These are phyloP conservation scores for Holotrichia oblita DNA, from an alignment of 1,140 invertebrate species.

Conservation along the genomic window DNA sequence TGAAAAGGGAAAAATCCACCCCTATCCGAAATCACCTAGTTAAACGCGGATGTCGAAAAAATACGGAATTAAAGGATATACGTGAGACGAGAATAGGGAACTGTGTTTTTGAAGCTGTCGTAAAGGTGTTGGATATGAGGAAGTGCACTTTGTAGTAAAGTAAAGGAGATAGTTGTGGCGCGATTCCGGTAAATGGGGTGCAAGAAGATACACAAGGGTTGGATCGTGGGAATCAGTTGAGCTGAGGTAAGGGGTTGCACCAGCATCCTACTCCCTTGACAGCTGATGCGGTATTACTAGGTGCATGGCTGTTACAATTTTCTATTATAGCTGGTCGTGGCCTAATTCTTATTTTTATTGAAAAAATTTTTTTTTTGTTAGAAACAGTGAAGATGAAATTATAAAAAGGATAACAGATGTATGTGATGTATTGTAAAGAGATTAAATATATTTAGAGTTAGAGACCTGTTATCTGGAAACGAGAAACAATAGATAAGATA, in stretches of 20 bases:
- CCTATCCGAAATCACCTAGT: neutral
- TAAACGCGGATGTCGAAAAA: neutral
- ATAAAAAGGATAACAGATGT: no score
- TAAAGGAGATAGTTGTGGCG: slow-evolving; percentile 42
- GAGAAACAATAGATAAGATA: no score
- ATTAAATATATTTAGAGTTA: no score
- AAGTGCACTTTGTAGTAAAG: slow-evolving; percentile 40
- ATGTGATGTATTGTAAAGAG: no score
- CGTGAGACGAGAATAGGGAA: slow-evolving; percentile 11
- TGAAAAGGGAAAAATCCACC: neutral
- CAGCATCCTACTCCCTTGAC: neutral
- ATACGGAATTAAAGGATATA: slow-evolving; percentile 16
- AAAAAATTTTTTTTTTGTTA: no score
- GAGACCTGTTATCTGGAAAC: no score
- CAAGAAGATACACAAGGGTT: slow-evolving; percentile 43
- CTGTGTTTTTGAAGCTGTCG: neutral
- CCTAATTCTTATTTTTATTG: no score
- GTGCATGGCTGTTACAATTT: no score
- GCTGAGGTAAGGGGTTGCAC: slow-evolving; percentile 42
- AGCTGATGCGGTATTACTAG: slow-evolving; percentile 7
- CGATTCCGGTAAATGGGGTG: slow-evolving; percentile 45
- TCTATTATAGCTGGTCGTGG: no score
- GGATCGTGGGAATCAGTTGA: slow-evolving; percentile 44
- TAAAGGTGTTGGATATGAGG: slow-evolving; percentile 40
- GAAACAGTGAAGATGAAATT: no score